These are phyloP conservation scores for Aleiodes testaceus DNA, from an alignment of 2,888 invertebrate species.

Conservation along the genomic window DNA sequence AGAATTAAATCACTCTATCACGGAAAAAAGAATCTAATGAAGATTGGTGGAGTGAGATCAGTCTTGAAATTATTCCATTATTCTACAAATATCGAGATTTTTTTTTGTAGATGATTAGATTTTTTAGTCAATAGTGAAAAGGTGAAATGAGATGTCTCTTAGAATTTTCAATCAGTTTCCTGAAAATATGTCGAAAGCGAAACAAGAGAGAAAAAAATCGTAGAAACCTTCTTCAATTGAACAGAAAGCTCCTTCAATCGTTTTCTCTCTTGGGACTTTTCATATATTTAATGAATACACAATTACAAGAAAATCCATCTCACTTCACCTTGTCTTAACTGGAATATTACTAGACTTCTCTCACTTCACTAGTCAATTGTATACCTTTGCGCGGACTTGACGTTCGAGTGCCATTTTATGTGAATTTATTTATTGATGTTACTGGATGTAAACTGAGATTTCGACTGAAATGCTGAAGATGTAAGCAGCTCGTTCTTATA, in stretches of 20 bases:
- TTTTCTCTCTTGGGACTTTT: too few species aligned
- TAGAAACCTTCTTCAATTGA: too few species aligned
- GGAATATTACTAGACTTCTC: neutral
- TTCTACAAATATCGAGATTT: too few species aligned
- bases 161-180: too few species aligned
- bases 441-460: conserved; percentile 44
- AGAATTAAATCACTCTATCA: neutral
- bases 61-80: neutral
- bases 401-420: conserved; percentile 91
- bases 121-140: too few species aligned
- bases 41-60: neutral
- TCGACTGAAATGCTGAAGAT: conserved; percentile 65
- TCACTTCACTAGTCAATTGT: conserved; percentile 22
- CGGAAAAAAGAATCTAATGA: neutral
- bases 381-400: conserved; percentile 91
- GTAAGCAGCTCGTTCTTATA: conserved; percentile 64
- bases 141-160: too few species aligned
- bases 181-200: too few species aligned
- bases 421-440: conserved; percentile 35
- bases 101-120: too few species aligned
- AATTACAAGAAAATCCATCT: neutral
- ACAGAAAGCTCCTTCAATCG: too few species aligned
- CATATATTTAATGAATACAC: neutral
- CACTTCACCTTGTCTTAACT: neutral
- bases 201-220: too few species aligned